These are phyloP conservation scores for Drosophila histrio DNA, from an alignment of 2,888 invertebrate species.

Conservation along the genomic window DNA sequence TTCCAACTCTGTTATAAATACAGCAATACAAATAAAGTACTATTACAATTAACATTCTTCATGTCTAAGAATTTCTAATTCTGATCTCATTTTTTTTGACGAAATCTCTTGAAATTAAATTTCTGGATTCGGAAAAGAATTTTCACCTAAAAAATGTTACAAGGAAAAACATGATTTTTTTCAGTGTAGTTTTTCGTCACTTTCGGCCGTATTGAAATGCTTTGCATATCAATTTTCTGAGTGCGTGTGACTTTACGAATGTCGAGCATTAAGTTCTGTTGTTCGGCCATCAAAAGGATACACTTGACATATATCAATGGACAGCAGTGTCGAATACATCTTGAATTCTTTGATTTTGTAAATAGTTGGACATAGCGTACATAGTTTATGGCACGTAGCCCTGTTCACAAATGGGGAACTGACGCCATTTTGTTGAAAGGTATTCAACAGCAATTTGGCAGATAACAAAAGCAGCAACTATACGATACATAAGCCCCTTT, in stretches of 20 bases:
- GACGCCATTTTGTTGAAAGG: conserved; percentile 67
- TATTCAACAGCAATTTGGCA: neutral
- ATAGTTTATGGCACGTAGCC: conserved; percentile 61
- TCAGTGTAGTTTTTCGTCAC: conserved; percentile 55
- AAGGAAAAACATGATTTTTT: no score
- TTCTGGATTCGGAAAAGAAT: no score
- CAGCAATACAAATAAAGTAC: no score
- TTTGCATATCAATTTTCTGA: conserved; percentile 70
- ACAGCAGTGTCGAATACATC: neutral
- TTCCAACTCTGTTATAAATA: no score
- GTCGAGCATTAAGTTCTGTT: conserved; percentile 74
- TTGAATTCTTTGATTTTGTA: neutral
- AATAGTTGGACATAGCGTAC: conserved; percentile 4
- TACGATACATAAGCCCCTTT: conserved; percentile 42
- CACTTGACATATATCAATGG: conserved; percentile 60
- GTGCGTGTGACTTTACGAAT: conserved; percentile 81
- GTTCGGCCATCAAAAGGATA: conserved; percentile 74
- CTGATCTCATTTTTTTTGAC: no score
- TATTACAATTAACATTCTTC: no score
- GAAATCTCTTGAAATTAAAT: no score
- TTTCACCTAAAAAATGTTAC: no score
- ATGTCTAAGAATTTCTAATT: no score
- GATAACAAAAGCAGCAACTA: conserved; percentile 20
- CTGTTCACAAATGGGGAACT: conserved; percentile 5
- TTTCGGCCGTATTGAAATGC: conserved; percentile 53